phyloP scores from a whole-genome alignment of 2,797 vertebrate genomes.

The Myoxocephalus aenaeus region DNA sequence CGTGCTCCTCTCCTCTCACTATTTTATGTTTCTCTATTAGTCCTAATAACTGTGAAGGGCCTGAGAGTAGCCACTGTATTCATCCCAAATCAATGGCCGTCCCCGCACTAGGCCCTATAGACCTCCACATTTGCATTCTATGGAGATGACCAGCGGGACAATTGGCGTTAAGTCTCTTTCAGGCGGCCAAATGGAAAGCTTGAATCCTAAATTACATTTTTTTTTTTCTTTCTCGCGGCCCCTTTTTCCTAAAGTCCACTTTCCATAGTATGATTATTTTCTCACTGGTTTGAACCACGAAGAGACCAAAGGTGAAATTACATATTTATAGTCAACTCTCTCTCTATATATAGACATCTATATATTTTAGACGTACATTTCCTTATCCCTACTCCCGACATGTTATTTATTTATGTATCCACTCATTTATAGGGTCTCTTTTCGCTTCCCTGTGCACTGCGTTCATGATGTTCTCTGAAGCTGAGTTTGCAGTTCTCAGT shows the following conservation, averaged over 20 bases:
- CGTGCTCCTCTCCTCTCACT: slow-evolving; percentile 78
- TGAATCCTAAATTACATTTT: slow-evolving; percentile 73
- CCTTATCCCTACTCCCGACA: not conserved
- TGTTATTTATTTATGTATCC: not conserved
- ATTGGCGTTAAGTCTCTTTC: slow-evolving; percentile 81
- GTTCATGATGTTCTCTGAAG: not conserved
- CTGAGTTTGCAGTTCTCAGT: not conserved
- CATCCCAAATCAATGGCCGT: slow-evolving; percentile 87
- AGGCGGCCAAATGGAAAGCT: slow-evolving; percentile 78
- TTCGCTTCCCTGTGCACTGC: not conserved
- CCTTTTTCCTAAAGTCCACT: slow-evolving; percentile 41
- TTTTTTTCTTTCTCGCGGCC: slow-evolving; percentile 1
- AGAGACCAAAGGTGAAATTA: slow-evolving; percentile 14
- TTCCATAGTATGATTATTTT: slow-evolving; percentile 49
- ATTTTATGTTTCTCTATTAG: slow-evolving; percentile 88
- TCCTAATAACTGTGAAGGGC: slow-evolving; percentile 86
- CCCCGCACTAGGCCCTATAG: slow-evolving; percentile 78
- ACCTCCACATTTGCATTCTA: slow-evolving; percentile 85
- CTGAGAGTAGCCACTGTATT: slow-evolving; percentile 88
- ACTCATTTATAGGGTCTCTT: not conserved
- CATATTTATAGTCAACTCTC: not conserved
- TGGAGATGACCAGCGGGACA: slow-evolving; percentile 86
- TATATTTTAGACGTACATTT: not conserved
- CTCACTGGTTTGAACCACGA: slow-evolving; percentile 24
- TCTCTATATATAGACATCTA: too few relatives aligned